These are phyloP conservation scores for Saguinus imperator DNA, from an alignment of 2,113 vertebrate genomes.

Conservation along the genomic window DNA sequence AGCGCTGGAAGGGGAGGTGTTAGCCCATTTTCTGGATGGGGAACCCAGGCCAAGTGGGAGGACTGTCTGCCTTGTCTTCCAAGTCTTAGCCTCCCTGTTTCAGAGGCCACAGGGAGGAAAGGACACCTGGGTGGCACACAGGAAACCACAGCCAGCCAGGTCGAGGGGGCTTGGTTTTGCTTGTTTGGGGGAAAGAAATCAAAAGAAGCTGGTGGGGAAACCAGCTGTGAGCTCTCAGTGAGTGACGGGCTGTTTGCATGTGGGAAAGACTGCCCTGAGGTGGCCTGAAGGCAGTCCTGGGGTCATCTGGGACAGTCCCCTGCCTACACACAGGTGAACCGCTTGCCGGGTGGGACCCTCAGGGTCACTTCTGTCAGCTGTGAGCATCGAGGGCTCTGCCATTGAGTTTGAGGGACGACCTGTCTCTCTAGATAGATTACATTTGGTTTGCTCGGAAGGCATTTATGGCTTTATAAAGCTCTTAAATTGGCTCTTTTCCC, in stretches of 20 bases:
- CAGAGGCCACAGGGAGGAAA: neutral
- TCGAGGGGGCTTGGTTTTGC: neutral
- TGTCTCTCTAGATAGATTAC: constrained; percentile 72
- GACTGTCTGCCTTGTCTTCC: neutral
- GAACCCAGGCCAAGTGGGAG: neutral
- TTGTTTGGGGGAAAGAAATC: neutral
- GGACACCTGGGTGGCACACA: neutral
- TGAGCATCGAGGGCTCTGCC: neutral
- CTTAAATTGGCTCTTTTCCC: constrained; percentile 77
- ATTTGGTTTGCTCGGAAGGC: constrained; percentile 73
- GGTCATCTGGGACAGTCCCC: neutral
- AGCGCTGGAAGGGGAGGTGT: neutral
- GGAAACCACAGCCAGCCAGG: neutral
- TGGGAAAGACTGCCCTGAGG: neutral
- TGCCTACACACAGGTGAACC: neutral
- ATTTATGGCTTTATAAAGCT: constrained; percentile 83
- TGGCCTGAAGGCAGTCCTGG: neutral
- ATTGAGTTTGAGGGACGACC: constrained; percentile 44
- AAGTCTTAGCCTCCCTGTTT: neutral
- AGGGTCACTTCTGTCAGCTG: neutral
- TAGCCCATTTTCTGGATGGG: neutral
- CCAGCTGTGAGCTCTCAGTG: neutral
- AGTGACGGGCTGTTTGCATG: neutral
- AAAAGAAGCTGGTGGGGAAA: neutral
- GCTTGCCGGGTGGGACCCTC: neutral